Percentiles rank a stretch among this genome's conserved stretches.
Conservation (phyloP, 2,888 invertebrate species). For the Phasia obesa region DNA sequence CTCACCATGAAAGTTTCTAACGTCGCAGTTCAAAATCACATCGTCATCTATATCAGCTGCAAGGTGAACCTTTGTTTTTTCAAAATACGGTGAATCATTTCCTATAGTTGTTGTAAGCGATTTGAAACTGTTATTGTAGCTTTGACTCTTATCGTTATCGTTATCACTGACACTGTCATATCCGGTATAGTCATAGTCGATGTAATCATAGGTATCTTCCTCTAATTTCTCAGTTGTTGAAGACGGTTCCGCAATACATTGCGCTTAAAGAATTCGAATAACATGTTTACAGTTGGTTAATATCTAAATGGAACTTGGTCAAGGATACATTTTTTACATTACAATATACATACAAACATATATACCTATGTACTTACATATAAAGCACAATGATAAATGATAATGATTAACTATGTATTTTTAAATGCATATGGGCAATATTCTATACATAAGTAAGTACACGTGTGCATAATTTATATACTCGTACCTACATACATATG, state of each 20-base stretch:
- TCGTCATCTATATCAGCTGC: slow-evolving; percentile 76
- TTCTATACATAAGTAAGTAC: too few relatives aligned
- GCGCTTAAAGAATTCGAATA: slow-evolving; percentile 53
- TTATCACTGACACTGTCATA: slow-evolving; percentile 62
- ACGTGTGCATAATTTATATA: too few relatives aligned
- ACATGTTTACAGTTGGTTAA: slow-evolving; percentile 41
- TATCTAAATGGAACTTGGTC: slow-evolving; percentile 47
- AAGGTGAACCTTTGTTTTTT: slow-evolving; percentile 71
- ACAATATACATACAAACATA: slow-evolving; percentile 28
- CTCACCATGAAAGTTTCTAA: slow-evolving; percentile 77
- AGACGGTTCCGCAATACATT: slow-evolving; percentile 23
- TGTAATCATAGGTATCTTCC: slow-evolving; percentile 71
- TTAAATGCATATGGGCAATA: too few relatives aligned
- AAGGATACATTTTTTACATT: slow-evolving; percentile 30
- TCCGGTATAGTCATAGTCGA: slow-evolving; percentile 75
- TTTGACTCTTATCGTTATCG: slow-evolving; percentile 60
- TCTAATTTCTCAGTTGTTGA: slow-evolving; percentile 28
- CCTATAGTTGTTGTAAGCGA: not conserved
- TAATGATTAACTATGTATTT: not conserved
- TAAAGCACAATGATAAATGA: slow-evolving; percentile 39
- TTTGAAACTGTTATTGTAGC: slow-evolving; percentile 31
- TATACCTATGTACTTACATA: too few relatives aligned
- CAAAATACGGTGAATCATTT: slow-evolving; percentile 77
- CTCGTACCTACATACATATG: too few relatives aligned
- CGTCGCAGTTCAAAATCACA: slow-evolving; percentile 78